phyloP scores from a whole-genome alignment of 2,888 invertebrate species.

The Tholera decimalis region DNA sequence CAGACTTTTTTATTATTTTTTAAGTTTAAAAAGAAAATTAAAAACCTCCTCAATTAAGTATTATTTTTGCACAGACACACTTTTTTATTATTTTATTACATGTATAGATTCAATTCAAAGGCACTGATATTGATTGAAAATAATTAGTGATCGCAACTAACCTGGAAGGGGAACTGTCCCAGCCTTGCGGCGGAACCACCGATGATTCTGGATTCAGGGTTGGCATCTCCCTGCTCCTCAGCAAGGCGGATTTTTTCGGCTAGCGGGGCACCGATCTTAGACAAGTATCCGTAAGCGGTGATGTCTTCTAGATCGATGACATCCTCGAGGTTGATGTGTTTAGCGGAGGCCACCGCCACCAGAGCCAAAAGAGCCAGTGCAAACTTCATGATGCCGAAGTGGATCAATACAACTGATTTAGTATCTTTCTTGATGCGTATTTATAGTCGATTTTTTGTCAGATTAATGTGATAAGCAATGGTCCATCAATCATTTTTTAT shows the following conservation, averaged over 20 bases:
- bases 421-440: neutral
- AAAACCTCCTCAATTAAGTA: too few relatives aligned
- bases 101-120: too few relatives aligned
- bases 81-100: too few relatives aligned
- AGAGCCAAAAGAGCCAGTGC: slow-evolving; percentile 50
- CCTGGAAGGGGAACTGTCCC: slow-evolving; percentile 55
- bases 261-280: slow-evolving; percentile 59
- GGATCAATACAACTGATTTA: neutral
- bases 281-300: slow-evolving; percentile 61
- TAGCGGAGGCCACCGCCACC: slow-evolving; percentile 43
- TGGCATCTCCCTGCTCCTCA: slow-evolving; percentile 32
- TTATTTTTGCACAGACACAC: too few relatives aligned
- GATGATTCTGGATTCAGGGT: slow-evolving; percentile 46
- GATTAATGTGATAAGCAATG: too few relatives aligned
- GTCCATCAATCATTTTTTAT: too few relatives aligned
- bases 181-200: slow-evolving; percentile 52
- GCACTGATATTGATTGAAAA: too few relatives aligned
- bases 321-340: slow-evolving; percentile 33
- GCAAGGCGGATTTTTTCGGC: slow-evolving; percentile 42
- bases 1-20: too few relatives aligned
- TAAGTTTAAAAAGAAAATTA: too few relatives aligned
- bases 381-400: slow-evolving; percentile 39
- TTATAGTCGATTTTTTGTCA: neutral
- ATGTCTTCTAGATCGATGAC: slow-evolving; percentile 45
- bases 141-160: too few relatives aligned